Conservation (phyloP, 1,140 invertebrate genomes). For the Arion vulgaris region DNA sequence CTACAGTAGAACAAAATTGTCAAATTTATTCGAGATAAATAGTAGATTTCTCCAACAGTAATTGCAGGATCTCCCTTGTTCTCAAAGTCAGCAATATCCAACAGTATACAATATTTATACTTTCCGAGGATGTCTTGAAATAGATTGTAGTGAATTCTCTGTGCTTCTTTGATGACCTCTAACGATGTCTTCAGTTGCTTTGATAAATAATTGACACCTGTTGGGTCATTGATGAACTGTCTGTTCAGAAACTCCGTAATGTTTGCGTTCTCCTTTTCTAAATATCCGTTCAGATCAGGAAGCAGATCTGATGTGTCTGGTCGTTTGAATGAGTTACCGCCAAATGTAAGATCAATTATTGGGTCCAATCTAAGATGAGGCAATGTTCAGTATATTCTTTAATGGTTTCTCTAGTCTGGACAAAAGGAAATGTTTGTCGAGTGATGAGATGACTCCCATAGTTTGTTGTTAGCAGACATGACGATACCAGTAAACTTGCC, state of each 20-base stretch:
- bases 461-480: no score
- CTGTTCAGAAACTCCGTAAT: not conserved
- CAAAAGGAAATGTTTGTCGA: no score
- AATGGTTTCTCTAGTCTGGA: no score
- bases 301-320: no score
- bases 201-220: not conserved
- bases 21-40: conserved; percentile 32
- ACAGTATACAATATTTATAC: conserved; percentile 39
- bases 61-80: conserved; percentile 54
- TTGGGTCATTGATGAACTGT: not conserved
- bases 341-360: no score
- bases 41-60: conserved; percentile 40
- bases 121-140: conserved; percentile 14
- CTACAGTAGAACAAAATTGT: conserved; percentile 42
- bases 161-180: conserved; percentile 39
- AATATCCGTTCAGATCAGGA: no score
- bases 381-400: no score
- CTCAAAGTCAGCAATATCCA: conserved; percentile 40
- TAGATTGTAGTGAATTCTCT: conserved; percentile 42
- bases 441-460: no score
- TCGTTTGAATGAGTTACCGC: no score
- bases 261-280: no score
- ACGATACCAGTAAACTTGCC: no score
- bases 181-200: not conserved
- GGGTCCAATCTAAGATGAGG: no score